Conservation (phyloP, 2,888 invertebrate species). For the Girardia tigrina region DNA sequence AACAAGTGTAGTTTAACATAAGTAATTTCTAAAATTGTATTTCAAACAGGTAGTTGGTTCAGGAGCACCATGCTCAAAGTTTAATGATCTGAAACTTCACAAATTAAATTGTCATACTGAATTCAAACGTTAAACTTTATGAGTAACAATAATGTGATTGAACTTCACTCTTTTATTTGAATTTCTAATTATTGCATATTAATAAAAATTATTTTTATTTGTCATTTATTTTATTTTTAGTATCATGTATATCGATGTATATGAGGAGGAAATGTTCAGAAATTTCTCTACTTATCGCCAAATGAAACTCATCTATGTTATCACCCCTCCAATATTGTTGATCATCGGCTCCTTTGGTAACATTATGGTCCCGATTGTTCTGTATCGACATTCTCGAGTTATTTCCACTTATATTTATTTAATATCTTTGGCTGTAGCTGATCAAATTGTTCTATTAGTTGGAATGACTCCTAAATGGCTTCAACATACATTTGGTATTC, state of each 20-base stretch:
- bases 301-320: slow-evolving; percentile 21
- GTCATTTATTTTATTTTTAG: slow-evolving; percentile 3
- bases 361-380: slow-evolving; percentile 30
- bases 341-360: slow-evolving; percentile 29
- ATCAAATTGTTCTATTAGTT: slow-evolving; percentile 15
- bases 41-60: too few relatives aligned
- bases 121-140: too few relatives aligned
- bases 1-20: too few relatives aligned
- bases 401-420: slow-evolving; percentile 32
- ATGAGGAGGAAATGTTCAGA: not conserved
- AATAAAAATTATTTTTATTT: not conserved
- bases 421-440: slow-evolving; percentile 26
- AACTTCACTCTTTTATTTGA: too few relatives aligned
- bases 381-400: slow-evolving; percentile 17
- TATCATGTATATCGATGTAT: slow-evolving; percentile 16
- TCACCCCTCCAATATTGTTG: slow-evolving; percentile 11
- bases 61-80: too few relatives aligned
- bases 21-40: too few relatives aligned
- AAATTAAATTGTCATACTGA: too few relatives aligned
- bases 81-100: too few relatives aligned
- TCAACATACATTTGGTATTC: slow-evolving; percentile 21
- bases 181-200: not conserved
- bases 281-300: slow-evolving; percentile 25
- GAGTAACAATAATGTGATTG: too few relatives aligned
- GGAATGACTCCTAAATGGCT: slow-evolving; percentile 18